Percentiles rank a stretch among this genome's conserved stretches.
Evolutionary conservation across 2,797 vertebrate species (phyloP).

Genomic region (Parotocinclus haroldoi): DNA sequence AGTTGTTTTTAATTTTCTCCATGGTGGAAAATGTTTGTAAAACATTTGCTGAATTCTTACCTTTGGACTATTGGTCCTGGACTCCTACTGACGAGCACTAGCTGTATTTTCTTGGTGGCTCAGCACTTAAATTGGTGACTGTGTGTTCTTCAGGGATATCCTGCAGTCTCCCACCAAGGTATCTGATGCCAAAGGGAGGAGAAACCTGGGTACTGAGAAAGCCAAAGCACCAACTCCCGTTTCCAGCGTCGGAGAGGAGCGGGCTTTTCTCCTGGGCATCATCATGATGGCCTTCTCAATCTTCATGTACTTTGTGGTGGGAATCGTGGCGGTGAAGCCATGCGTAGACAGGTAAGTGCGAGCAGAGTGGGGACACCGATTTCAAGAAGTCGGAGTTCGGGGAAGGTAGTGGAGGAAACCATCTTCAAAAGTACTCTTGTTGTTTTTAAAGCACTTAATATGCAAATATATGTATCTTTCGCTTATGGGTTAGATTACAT

Average conservation of each 20-base stretch:
- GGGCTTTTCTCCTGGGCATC: constrained; percentile 75
- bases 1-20: too few relatives aligned
- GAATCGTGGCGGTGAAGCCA: constrained; percentile 72
- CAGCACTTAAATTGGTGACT: not conserved
- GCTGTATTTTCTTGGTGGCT: not conserved
- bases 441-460: not conserved
- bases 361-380: not conserved
- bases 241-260: constrained; percentile 77
- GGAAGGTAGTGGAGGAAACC: too few relatives aligned
- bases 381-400: too few relatives aligned
- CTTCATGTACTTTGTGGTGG: constrained; percentile 81
- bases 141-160: constrained; percentile 59
- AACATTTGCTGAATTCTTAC: too few relatives aligned
- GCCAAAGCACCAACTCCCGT: constrained; percentile 53
- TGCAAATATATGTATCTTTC: not conserved
- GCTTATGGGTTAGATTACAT: too few relatives aligned
- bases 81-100: too few relatives aligned
- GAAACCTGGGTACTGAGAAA: constrained; percentile 43
- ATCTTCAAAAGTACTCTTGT: too few relatives aligned
- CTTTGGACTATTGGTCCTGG: too few relatives aligned
- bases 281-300: constrained; percentile 80
- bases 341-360: constrained; percentile 71
- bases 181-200: constrained; percentile 53
- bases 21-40: too few relatives aligned
- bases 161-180: constrained; percentile 39